Evolutionary conservation across 2,888 invertebrate species (phyloP).

Genomic region (Venusia cambrica): DNA sequence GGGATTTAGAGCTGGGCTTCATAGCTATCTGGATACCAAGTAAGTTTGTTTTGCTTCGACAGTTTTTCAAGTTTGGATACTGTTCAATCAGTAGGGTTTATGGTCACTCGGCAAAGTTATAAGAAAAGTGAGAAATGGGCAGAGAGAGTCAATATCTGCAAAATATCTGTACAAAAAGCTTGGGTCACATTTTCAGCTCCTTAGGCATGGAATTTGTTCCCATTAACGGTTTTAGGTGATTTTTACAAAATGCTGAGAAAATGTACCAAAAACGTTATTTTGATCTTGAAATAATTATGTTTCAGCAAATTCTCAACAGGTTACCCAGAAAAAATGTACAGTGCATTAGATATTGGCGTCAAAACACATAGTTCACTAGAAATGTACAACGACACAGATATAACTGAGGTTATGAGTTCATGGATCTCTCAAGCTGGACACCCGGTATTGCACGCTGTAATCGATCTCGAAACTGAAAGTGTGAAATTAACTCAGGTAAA

Average conservation of each 20-base stretch:
- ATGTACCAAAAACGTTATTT: too few relatives aligned
- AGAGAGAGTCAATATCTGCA: too few relatives aligned
- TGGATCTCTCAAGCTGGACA: constrained; percentile 68
- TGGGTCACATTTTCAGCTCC: too few relatives aligned
- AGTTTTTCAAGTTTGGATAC: not conserved
- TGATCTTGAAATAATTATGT: too few relatives aligned
- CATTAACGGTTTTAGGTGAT: too few relatives aligned
- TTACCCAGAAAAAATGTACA: constrained; percentile 71
- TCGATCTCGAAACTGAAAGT: constrained; percentile 51
- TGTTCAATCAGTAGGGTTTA: too few relatives aligned
- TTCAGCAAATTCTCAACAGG: constrained; percentile 64
- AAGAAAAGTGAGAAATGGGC: too few relatives aligned
- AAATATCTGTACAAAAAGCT: too few relatives aligned
- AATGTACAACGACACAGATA: constrained; percentile 42
- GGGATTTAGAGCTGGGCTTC: constrained; percentile 48
- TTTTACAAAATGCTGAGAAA: too few relatives aligned
- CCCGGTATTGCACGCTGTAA: constrained; percentile 56
- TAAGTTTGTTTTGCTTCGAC: constrained; percentile 46
- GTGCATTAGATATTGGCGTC: constrained; percentile 61
- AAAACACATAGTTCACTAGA: constrained; percentile 47
- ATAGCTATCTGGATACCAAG: constrained; percentile 66
- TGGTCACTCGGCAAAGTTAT: too few relatives aligned
- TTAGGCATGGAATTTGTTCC: too few relatives aligned
- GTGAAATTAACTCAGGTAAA: constrained; percentile 59
- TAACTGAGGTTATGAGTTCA: constrained; percentile 56